Evolutionary conservation across 2,888 invertebrate genomes (phyloP), one percentile per base, ranked within the genome.

Genomic region (Sericinus montela): DNA sequence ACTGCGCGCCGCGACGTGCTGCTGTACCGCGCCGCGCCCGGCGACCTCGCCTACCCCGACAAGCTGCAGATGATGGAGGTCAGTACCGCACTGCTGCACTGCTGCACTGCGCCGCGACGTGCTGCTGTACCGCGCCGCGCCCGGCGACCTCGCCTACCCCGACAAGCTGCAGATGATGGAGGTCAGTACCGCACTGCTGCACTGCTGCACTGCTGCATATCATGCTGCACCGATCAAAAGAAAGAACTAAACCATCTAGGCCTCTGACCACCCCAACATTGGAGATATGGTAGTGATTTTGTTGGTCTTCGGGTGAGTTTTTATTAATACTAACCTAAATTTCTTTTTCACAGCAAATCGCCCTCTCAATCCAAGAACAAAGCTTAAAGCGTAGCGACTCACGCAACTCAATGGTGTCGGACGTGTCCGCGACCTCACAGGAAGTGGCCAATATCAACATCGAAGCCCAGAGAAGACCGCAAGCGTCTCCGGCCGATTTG

Each of bases 41-140:
- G 99, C 0, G 99, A 99, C 88, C 91, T 99, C 53, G 98, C 98
- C 0, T 99, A 99, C 89, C 99, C 99, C 0, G 97, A 98, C 64
- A 98, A 99, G 78, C 88, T 99, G 54, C 93, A 96, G 76, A 98
- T 99, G 96, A 99, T 99, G 98, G 97, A 98, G 91, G 96, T 91
- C 34, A 3, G 35, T 14, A 15, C 25, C 35, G 35, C 9, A 35
- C 34, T 10, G 29, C n/a, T 29, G n/a, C 29, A 29, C 10, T 29
- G 29, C 8, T 29, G 10, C n/a, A 29, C 10, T 29, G n/a, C 10
- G 8, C 29, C 10, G 2, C n/a, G 29, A 29, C 29, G 10, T 29
- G n/a, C 29, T 29, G 8, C 10, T 29, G 10, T 29, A 8, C 29
- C 29, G 23, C 23, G 23, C 23, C 23, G 23, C 23, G 23, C 23